A percentile compares a stretch with the other conserved stretches of the same genome.
Evolutionary conservation across 2,888 invertebrate genomes (phyloP).

Genomic region (Ormyrus pomaceus): DNA sequence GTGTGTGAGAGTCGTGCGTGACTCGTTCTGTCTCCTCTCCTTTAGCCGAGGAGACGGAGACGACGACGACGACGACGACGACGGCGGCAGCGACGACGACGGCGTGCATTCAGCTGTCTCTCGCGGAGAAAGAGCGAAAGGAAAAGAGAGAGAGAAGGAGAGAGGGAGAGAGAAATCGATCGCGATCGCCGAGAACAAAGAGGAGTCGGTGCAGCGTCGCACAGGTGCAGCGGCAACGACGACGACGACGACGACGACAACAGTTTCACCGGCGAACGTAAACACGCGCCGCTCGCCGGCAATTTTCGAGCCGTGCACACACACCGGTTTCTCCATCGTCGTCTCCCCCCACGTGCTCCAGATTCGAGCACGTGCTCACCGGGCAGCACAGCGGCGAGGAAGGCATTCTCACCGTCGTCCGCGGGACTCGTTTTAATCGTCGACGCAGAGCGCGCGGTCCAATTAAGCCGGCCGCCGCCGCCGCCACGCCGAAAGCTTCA

Average conservation of each 20-base stretch:
- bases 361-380: too few relatives aligned
- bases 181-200: conserved; percentile 52
- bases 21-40: too few relatives aligned
- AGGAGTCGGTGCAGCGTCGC: conserved; percentile 2
- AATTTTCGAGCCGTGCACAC: too few relatives aligned
- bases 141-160: not conserved
- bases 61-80: not conserved
- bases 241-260: not conserved
- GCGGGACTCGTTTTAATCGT: too few relatives aligned
- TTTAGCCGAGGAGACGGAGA: not conserved
- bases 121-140: not conserved
- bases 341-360: too few relatives aligned
- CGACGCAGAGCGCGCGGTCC: not conserved
- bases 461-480: not conserved
- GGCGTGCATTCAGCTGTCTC: conserved; percentile 3
- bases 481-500: conserved; percentile 44
- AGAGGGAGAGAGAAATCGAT: conserved; percentile 5
- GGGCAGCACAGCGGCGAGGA: too few relatives aligned
- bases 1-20: not conserved
- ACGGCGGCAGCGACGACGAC: not conserved
- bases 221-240: conserved; percentile 12
- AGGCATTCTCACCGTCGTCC: too few relatives aligned
- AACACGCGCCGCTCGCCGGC: too few relatives aligned
- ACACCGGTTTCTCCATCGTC: too few relatives aligned
- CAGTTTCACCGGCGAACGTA: too few relatives aligned